phyloP scores from a whole-genome alignment of 2,113 vertebrate species.

The Alosa alosa region DNA sequence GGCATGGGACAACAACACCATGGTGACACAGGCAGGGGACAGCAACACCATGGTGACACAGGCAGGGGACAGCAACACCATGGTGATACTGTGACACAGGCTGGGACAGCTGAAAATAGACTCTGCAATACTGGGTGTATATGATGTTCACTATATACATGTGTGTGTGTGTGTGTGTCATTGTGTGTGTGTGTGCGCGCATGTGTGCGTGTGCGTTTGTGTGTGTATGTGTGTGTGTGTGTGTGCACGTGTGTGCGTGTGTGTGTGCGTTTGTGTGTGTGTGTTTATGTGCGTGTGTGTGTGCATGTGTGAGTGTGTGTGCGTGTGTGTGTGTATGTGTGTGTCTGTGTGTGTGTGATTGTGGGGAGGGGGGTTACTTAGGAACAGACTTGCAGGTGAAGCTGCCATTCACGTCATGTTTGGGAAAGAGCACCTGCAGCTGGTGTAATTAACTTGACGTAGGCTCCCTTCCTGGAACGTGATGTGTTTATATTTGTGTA shows the following conservation, averaged over 20 bases:
- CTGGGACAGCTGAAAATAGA: no score
- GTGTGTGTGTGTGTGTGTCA: no score
- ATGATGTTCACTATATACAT: no score
- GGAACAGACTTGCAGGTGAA: neutral
- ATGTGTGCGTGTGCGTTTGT: no score
- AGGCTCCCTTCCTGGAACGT: neutral
- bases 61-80: no score
- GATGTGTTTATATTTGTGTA: constrained; percentile 3
- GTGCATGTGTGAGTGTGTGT: neutral
- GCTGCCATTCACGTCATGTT: neutral
- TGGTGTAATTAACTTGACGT: neutral
- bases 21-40: no score
- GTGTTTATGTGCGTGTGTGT: neutral
- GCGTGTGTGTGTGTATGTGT: neutral
- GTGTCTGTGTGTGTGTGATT: neutral
- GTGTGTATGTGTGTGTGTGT: neutral
- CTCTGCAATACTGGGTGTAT: no score
- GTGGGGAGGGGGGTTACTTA: neutral
- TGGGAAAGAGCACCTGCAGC: constrained; percentile 2
- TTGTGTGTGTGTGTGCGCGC: no score
- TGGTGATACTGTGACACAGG: no score
- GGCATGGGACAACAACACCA: no score
- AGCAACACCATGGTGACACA: no score
- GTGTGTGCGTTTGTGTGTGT: neutral
- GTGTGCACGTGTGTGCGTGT: neutral